Conservation (phyloP, 2,113 vertebrate genomes). For the Pollimyrus isidori region DNA sequence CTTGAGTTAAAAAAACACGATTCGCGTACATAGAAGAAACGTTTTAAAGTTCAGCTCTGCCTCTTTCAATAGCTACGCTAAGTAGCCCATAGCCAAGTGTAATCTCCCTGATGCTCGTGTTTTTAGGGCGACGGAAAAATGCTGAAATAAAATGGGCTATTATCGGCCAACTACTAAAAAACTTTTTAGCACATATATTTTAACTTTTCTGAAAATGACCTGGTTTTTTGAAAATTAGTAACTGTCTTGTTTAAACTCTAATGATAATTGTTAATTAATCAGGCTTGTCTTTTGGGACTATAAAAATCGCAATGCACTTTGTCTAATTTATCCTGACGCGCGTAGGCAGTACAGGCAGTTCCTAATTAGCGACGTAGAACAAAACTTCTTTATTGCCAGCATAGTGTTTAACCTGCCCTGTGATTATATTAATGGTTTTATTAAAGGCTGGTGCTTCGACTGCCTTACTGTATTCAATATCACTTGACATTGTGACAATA, state of each 20-base stretch:
- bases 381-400: not conserved
- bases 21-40: not conserved
- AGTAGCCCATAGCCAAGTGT: slow-evolving; percentile 12
- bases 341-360: not conserved
- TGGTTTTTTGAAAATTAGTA: slow-evolving; percentile 5
- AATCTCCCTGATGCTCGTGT: not conserved
- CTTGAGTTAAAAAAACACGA: not conserved
- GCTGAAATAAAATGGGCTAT: not conserved
- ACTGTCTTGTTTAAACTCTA: slow-evolving; percentile 8
- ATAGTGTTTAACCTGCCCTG: not conserved
- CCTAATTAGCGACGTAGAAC: not conserved
- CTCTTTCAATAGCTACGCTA: slow-evolving; percentile 3
- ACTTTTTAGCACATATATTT: not conserved
- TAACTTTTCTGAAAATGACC: slow-evolving; percentile 5
- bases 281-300: not conserved
- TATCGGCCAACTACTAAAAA: not conserved
- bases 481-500: not conserved
- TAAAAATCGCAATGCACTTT: not conserved
- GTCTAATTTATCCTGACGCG: not conserved
- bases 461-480: not conserved
- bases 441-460: not conserved
- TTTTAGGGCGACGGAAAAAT: not conserved
- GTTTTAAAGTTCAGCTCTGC: not conserved
- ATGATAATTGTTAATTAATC: slow-evolving; percentile 8
- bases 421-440: not conserved